Evolutionary conservation across 2,113 vertebrate species (phyloP).

Genomic region (Microcebus griseorufus): DNA sequence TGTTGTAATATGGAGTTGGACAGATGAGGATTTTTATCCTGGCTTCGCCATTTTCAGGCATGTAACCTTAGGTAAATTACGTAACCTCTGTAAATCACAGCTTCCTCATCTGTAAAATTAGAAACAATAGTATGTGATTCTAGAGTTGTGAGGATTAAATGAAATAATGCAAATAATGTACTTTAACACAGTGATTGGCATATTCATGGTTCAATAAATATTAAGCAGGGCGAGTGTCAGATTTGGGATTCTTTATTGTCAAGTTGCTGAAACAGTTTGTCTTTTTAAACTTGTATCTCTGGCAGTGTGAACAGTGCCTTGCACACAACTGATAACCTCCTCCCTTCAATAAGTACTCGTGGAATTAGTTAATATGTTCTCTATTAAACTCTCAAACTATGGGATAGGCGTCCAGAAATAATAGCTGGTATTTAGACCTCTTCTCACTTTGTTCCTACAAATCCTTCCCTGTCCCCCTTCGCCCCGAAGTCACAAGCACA

Average conservation of each 20-base stretch:
- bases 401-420: neutral
- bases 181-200: neutral
- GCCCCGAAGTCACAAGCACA: neutral
- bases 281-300: neutral
- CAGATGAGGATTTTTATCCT: neutral
- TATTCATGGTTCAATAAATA: neutral
- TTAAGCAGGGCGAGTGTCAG: neutral
- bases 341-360: neutral
- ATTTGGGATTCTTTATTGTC: neutral
- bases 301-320: neutral
- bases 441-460: constrained; percentile 45
- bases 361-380: constrained; percentile 10
- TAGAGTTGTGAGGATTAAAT: neutral
- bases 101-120: neutral
- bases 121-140: neutral
- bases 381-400: neutral
- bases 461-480: neutral
- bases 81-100: neutral
- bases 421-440: constrained; percentile 29
- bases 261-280: neutral
- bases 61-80: neutral
- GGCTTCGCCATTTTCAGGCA: neutral
- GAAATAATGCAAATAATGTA: neutral
- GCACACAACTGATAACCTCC: neutral
- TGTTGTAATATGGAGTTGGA: too few species aligned